A percentile compares a stretch with the other conserved stretches of the same genome.
These are phyloP conservation scores for Muscicapa adusta DNA, from an alignment of 2,113 vertebrate genomes.

Conservation along the genomic window DNA sequence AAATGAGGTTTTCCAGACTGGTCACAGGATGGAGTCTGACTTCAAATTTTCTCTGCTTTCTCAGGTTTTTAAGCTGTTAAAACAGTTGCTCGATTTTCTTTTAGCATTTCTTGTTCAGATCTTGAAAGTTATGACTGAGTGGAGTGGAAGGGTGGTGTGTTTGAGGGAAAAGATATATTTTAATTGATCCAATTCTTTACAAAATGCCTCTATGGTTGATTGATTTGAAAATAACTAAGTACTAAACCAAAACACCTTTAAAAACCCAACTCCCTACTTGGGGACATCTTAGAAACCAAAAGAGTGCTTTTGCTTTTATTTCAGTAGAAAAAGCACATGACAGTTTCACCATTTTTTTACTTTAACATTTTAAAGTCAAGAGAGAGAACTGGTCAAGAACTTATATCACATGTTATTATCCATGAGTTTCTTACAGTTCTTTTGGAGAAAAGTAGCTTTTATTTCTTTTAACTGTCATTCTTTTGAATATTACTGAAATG, in stretches of 20 bases:
- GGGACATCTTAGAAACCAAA: background rate
- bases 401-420: fast-evolving
- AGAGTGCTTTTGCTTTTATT: background rate
- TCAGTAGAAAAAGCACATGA: background rate
- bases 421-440: background rate
- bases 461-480: background rate
- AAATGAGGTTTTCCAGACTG: background rate
- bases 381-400: background rate
- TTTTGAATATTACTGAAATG: background rate
- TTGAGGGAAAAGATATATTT: fast-evolving
- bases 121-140: background rate
- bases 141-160: background rate
- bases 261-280: background rate
- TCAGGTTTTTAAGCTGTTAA: background rate
- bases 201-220: background rate
- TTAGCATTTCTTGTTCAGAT: background rate
- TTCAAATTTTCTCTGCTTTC: background rate
- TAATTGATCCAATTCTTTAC: background rate
- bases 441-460: background rate
- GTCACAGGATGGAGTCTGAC: background rate
- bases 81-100: background rate
- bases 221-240: background rate
- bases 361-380: background rate
- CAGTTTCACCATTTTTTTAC: background rate
- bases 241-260: background rate